Percentiles rank a stretch among this genome's conserved stretches.
Evolutionary conservation across 2,797 vertebrate genomes (phyloP).

Genomic region (Lagodon rhomboides): DNA sequence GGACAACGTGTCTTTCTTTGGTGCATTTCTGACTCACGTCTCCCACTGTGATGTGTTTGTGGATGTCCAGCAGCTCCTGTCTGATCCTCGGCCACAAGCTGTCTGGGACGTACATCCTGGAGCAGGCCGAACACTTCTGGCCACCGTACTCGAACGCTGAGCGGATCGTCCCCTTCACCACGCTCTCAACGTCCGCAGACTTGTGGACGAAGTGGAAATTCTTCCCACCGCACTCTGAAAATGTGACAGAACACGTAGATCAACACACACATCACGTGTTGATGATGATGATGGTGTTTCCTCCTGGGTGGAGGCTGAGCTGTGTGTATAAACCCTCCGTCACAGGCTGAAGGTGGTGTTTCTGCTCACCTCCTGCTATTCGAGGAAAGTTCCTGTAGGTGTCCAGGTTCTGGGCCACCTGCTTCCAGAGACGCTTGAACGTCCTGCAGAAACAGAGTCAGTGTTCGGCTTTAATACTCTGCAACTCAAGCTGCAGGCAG

Average conservation of each 20-base stretch:
- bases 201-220: slow-evolving; percentile 96
- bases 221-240: slow-evolving; percentile 95
- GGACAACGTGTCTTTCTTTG: no score
- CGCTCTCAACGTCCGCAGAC: slow-evolving; percentile 90
- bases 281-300: no score
- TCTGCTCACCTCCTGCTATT: slow-evolving; percentile 90
- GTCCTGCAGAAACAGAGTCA: slow-evolving; percentile 83
- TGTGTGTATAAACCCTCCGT: background rate
- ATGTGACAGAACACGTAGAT: background rate
- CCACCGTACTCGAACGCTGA: slow-evolving; percentile 96
- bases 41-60: slow-evolving; percentile 89
- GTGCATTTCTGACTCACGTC: slow-evolving; percentile 86
- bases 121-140: slow-evolving; percentile 98
- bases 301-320: no score
- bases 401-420: slow-evolving; percentile 94
- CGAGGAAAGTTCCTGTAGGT: slow-evolving; percentile 92
- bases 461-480: no score
- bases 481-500: no score
- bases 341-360: background rate
- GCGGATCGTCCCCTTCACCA: slow-evolving; percentile 92
- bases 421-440: slow-evolving; percentile 95
- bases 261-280: no score
- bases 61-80: slow-evolving; percentile 88
- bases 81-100: slow-evolving; percentile 92
- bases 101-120: slow-evolving; percentile 92